phyloP scores from a whole-genome alignment of 2,113 vertebrate genomes.

The Nymphicus hollandicus region DNA sequence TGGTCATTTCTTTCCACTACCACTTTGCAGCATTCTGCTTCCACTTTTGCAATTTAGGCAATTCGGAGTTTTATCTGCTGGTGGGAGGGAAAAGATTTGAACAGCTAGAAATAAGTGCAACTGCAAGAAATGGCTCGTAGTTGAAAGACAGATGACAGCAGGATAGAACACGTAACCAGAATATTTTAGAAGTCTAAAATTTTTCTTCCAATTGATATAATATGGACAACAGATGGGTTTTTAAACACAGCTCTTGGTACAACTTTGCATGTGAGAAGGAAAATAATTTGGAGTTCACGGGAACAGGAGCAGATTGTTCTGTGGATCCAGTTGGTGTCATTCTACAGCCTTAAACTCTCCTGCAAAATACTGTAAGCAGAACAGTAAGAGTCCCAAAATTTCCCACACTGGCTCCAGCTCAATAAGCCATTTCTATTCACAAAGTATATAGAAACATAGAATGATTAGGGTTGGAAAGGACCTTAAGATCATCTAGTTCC shows the following conservation, averaged over 20 bases:
- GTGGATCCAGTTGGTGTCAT: constrained; percentile 52
- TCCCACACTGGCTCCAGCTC: neutral
- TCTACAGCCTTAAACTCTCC: constrained; percentile 46
- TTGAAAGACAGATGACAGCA: constrained; percentile 61
- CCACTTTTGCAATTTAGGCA: neutral
- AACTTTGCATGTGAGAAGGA: constrained; percentile 62
- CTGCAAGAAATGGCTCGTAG: neutral
- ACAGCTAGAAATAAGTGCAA: neutral
- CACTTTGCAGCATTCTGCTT: neutral
- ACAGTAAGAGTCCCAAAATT: constrained; percentile 49
- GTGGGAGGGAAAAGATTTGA: neutral
- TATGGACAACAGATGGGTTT: constrained; percentile 61
- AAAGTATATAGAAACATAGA: neutral
- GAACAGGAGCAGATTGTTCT: constrained; percentile 62
- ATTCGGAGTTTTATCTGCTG: neutral
- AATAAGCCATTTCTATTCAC: constrained; percentile 20
- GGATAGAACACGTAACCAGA: constrained; percentile 15
- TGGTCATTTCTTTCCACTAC: neutral
- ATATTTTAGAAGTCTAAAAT: constrained; percentile 51
- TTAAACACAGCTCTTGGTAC: constrained; percentile 60
- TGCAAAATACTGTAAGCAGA: constrained; percentile 43
- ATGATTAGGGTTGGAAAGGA: neutral
- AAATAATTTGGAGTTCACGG: constrained; percentile 53
- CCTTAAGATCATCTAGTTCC: neutral
- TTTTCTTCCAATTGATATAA: constrained; percentile 53